Evolutionary conservation across 2,888 invertebrate species (phyloP).

Genomic region (Drosophila sordidapex): DNA sequence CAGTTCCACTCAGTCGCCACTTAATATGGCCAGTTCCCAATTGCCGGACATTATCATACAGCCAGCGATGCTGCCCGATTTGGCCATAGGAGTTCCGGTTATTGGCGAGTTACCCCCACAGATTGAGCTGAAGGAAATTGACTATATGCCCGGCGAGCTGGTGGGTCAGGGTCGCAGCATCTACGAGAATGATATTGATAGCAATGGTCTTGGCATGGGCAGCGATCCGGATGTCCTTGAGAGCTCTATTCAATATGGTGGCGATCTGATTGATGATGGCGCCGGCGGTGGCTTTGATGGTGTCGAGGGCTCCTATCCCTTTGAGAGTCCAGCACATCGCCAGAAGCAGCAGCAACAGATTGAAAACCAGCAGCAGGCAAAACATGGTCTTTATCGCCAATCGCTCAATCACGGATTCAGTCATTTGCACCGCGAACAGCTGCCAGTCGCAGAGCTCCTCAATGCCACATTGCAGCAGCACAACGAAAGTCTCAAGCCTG

Average conservation of each 20-base stretch:
- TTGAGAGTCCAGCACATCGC: constrained; percentile 79
- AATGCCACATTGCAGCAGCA: constrained; percentile 66
- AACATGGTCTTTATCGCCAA: constrained; percentile 25
- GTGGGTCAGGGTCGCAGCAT: constrained; percentile 54
- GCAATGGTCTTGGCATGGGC: constrained; percentile 57
- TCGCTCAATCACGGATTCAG: constrained; percentile 73
- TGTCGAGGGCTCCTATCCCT: constrained; percentile 83
- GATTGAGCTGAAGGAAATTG: constrained; percentile 85
- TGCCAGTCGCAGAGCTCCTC: constrained; percentile 73
- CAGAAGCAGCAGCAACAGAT: constrained; percentile 36
- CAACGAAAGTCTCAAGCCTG: constrained; percentile 37
- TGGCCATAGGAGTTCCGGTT: constrained; percentile 84
- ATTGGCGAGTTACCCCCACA: constrained; percentile 85
- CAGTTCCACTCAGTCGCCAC: constrained; percentile 42
- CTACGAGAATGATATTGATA: constrained; percentile 65
- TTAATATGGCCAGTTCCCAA: constrained; percentile 23
- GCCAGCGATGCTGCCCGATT: constrained; percentile 84
- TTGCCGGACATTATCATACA: constrained; percentile 84
- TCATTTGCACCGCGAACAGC: constrained; percentile 83
- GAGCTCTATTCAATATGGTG: constrained; percentile 84
- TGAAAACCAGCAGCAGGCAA: neutral
- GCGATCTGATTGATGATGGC: constrained; percentile 83
- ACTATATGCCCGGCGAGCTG: constrained; percentile 82
- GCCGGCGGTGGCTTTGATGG: constrained; percentile 83
- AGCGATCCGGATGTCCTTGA: constrained; percentile 75